Base-by-base conservation (phyloP, 2,888 invertebrate genomes). In the Steinernema scapterisci region DNA sequence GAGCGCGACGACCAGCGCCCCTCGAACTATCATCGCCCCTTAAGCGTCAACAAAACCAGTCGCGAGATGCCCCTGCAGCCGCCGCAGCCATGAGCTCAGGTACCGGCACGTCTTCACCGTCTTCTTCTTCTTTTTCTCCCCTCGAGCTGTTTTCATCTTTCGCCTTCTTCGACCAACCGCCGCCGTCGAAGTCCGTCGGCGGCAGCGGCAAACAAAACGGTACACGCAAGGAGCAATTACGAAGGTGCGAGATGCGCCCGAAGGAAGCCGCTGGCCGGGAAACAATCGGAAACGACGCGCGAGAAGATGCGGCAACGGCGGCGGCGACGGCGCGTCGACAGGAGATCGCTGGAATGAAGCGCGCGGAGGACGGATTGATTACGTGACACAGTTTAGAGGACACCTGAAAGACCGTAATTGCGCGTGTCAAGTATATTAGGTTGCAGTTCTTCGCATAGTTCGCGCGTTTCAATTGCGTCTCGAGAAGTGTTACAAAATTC, bases 31-130 rank as follows among this genome's bases (percentile, higher is more conserved):
- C 63, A 63, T 63, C 63, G 63, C 63, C 63, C 63, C 63, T 63
- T 63, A 63, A 63, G 63, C 63, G 63, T 63, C 63, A 63, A 63
- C 63, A 63, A 63, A 63, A 63, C 63, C 63, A 63, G 63, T 63
- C 63, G 54, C 54, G 54, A 31, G 48, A 16, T 48, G 38, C 38
- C 48, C 19, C 48, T 48, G 48, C 48, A 48, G 63, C 63, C 38
- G 27, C 25, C 54, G 25, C 54, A 25, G 21, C 11, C 6, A 25
- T 11, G 63, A 63, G 63, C 31, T 38, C 63, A 31, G 63, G 63
- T 63, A 63, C 63, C 63, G 38, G 27, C 63, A n/a, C 48, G 11
- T 31, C 63, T 63, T 63, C 63, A 25, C 21, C 54, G 54, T 63
- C 63, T 16, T 25, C 52, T 19, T 23, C 52, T 19, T 52, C 52